Evolutionary conservation across 2,888 invertebrate genomes (phyloP), one percentile per base, ranked within the genome.

Genomic region (Troides helena): DNA sequence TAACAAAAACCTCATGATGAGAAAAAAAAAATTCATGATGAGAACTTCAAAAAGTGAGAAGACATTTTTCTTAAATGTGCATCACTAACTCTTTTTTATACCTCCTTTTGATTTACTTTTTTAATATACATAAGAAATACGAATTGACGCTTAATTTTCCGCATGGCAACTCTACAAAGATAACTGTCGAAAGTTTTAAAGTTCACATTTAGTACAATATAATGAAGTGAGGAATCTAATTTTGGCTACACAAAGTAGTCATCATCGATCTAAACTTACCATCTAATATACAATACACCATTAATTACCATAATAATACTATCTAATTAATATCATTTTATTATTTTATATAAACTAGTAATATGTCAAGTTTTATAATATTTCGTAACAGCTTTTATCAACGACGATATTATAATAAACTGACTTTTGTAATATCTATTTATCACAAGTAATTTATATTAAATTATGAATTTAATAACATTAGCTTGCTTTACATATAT

Each of bases 361-460:
- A 63, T 67, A 30, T 62, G 17, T 57, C 43, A 56, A 46, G 21
- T 1, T 61, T 2, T 21, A 21, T 21, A n/a, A 43, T 21, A 43
- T n/a, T 21, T 62, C n/a, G 18, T 57, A 14, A 10, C n/a, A 57
- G 23, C 25, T 25, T 21, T 62, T 30, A 39, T 17, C n/a, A 39
- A 43, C 25, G 18, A 57, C 21, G 39, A 21, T 36, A 62, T 61
- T 61, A 1, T 61, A 62, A 39, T 56, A 53, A n/a, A 46, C 12
- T 25, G 39, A 60, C 36, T 56, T 62, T 62, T 39, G 43, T 25
- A 39, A 58, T 57, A 63, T 57, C 25, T 60, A 68, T 63, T 64
- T 60, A 69, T 69, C 65, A 65, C 69, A 69, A 69, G 50, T 36
- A 66, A 50, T n/a, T 53, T 12, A n/a, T 18, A 7, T 53, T 7